These are phyloP conservation scores for Cryptocephalus primarius DNA, from an alignment of 2,888 invertebrate genomes.

Conservation along the genomic window DNA sequence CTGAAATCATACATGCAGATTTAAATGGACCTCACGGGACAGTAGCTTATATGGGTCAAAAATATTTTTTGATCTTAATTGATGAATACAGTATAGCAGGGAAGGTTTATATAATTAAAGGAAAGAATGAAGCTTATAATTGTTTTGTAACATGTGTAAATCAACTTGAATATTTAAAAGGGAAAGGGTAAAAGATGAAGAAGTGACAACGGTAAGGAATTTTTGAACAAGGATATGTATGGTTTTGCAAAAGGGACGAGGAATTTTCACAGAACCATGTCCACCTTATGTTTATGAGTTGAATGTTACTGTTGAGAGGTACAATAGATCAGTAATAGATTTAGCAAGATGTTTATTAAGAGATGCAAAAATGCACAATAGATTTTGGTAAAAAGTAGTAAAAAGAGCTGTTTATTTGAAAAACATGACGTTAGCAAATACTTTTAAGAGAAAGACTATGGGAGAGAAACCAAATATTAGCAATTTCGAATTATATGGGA, in stretches of 20 bases:
- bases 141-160: background rate
- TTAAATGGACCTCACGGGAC: too few species aligned
- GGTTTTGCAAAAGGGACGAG: conserved; percentile 10
- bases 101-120: too few species aligned
- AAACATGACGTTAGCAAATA: conserved; percentile 1
- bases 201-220: conserved; percentile 1
- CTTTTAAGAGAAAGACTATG: background rate
- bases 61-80: too few species aligned
- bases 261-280: conserved; percentile 7
- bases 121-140: background rate
- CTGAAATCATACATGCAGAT: too few species aligned
- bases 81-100: too few species aligned
- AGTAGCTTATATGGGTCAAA: too few species aligned
- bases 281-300: conserved; percentile 15
- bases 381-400: conserved; percentile 8
- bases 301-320: conserved; percentile 15
- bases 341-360: conserved; percentile 11
- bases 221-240: conserved; percentile 8
- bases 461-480: background rate
- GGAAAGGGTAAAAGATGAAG: background rate
- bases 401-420: conserved; percentile 2
- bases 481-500: background rate
- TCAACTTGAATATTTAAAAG: background rate
- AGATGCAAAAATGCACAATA: conserved; percentile 10
- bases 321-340: conserved; percentile 13